A percentile compares a stretch with the other conserved stretches of the same genome.
Conservation (phyloP, 2,113 vertebrate genomes). For the Atrichornis clamosus region DNA sequence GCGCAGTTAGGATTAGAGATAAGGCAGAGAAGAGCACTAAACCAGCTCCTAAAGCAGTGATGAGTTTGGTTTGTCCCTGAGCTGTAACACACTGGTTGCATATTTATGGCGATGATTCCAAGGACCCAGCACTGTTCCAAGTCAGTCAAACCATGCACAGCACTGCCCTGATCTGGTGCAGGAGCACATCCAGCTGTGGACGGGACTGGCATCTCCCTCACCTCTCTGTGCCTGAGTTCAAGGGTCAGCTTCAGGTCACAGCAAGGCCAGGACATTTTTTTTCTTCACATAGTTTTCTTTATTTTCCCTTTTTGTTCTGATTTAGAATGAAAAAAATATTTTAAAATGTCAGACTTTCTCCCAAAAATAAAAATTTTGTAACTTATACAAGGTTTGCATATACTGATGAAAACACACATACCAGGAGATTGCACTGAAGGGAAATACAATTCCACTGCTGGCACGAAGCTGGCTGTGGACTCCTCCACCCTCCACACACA, state of each 20-base stretch:
- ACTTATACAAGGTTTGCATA: background rate
- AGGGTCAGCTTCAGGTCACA: background rate
- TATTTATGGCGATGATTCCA: accelerated
- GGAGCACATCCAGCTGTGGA: accelerated
- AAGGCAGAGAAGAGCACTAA: background rate
- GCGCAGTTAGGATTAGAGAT: background rate
- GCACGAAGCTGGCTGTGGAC: background rate
- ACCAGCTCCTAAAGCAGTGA: background rate
- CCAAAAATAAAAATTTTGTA: background rate
- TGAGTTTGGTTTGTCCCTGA: background rate
- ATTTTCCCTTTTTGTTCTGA: background rate
- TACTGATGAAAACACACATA: background rate
- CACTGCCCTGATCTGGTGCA: background rate
- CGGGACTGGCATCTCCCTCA: background rate
- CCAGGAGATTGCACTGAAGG: background rate
- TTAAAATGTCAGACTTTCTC: background rate
- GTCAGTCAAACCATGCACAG: background rate
- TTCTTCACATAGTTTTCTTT: background rate
- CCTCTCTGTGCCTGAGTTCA: background rate
- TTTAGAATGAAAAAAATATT: background rate
- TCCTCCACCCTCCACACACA: background rate
- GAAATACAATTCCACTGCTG: background rate
- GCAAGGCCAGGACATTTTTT: background rate
- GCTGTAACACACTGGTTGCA: background rate
- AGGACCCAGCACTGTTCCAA: background rate